Evolutionary conservation across 2,113 vertebrate species (phyloP), one percentile per base, ranked within the genome.

Genomic region (Chaetorhynchus papuensis): DNA sequence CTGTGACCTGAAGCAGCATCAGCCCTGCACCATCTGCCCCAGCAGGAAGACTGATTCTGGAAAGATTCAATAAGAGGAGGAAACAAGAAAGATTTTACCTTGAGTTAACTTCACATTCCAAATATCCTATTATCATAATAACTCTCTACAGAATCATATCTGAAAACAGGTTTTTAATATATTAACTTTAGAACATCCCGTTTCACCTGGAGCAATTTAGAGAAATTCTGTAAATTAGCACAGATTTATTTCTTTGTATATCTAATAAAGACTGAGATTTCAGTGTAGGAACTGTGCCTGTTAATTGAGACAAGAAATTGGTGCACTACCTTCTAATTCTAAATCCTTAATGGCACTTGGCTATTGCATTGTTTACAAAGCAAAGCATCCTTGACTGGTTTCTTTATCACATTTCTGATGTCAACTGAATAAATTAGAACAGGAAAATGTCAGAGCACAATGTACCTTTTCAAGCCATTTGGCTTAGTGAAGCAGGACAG

Each of bases 351-450:
- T 3, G 30, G n/a, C 75, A 70, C 79, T 94, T 91, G 83, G 52
- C 80, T 77, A 52, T 71, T 74, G 60, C 68, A 52, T 26, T 96
- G 85, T 97, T 96, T 93, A 96, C 88, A 83, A 91, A 93, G 90
- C 83, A 93, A 85, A 72, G 41, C 45, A 84, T 83, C 85, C 89
- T 94, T 89, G 71, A 87, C 92, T 75, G 82, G 75, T 94, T 88
- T 95, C 91, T 94, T 97, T 94, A 96, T 87, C 88, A 82, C 71
- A 60, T 83, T 94, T 95, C 79, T 52, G 19, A 78, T 90, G 89
- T 81, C 77, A 96, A 72, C 65, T 49, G 92, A 97, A 84, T 94
- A 95, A 96, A 90, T 96, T 89, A 94, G 56, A 93, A 75, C 41
- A 79, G 54, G 50, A 94, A 93, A 88, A 95, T 15, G 13, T 77